Base-by-base conservation (phyloP, 1,140 invertebrate species). In the Zaprionus camerounensis region DNA sequence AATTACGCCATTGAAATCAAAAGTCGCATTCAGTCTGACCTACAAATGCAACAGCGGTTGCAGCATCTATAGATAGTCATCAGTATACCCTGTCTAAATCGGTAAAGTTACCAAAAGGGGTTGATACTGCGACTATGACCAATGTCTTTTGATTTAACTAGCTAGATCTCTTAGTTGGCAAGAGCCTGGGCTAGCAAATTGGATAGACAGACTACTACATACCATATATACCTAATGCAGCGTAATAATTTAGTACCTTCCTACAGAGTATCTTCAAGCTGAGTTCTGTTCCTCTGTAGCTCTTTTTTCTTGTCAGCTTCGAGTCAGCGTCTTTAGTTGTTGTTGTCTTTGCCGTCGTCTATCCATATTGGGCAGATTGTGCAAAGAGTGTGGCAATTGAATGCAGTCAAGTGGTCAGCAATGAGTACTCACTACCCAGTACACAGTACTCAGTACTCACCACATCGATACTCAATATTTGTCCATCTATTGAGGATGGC, bases 1-100 rank as follows among this genome's bases (percentile, higher is more conserved):
- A 64, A 64, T 83, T 83, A 65, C 81, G 77, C 81, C 71, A 84
- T 83, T 70, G 81, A 83, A 83, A 83, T 63, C 81, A 83, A 83
- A 56, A 83, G 81, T 83, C 56, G 59, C 67, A 57, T 56, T 78
- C 71, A 69, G 82, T 58, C 36, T 87, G 83, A 82, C 83, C 82
- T 81, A 80, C 65, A 87, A 86, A 86, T 78, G 71, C 55, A 49
- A 64, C 28, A 65, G 69, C 36, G 49, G 44, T 17, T 56, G 66
- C 49, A 73, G 46, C 51, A 17, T 51, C 51, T 20, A 38, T 44
- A 63, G 53, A 75, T 36, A 70, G 38, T 62, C 51, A 70, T 46
- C 72, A 51, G 66, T 13, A 69, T 74, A 62, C 65, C 65, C 65
- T 74, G 46, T 68, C 59, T 24, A 49, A n/a, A 22, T 13, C 0